These are phyloP conservation scores for Argyrosomus japonicus DNA, from an alignment of 2,113 vertebrate genomes.

Conservation along the genomic window DNA sequence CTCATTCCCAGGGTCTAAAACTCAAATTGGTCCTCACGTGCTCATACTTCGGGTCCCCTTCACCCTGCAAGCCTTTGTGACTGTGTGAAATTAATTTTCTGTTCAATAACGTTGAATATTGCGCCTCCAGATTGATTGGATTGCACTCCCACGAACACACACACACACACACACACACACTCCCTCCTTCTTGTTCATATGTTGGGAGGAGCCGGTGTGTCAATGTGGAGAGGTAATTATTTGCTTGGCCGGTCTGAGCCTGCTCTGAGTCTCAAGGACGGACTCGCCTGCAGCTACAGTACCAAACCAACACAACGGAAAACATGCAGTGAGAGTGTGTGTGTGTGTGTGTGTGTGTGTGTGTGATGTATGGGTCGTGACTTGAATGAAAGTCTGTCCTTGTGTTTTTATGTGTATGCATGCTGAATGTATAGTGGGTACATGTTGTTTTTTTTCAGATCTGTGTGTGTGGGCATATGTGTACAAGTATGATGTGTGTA, in stretches of 20 bases:
- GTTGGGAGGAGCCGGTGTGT: slow-evolving; percentile 44
- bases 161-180: slow-evolving; percentile 9
- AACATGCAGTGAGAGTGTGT: slow-evolving; percentile 23
- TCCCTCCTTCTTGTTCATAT: slow-evolving; percentile 22
- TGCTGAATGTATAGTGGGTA: slow-evolving; percentile 45
- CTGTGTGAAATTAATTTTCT: slow-evolving; percentile 35
- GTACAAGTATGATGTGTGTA: slow-evolving; percentile 28
- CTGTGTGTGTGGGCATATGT: slow-evolving; percentile 17
- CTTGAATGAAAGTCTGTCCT: slow-evolving; percentile 49
- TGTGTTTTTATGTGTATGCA: slow-evolving; percentile 51
- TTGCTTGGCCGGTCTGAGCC: slow-evolving; percentile 75
- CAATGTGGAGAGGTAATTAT: slow-evolving; percentile 75
- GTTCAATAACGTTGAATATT: slow-evolving; percentile 34
- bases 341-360: too few species aligned
- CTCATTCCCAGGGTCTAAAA: neutral
- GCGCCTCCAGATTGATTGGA: slow-evolving; percentile 41
- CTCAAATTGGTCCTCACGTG: neutral
- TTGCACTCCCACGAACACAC: slow-evolving; percentile 1
- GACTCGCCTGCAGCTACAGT: slow-evolving; percentile 54
- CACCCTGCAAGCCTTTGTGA: slow-evolving; percentile 9
- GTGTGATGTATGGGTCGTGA: slow-evolving; percentile 12
- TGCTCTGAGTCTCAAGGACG: slow-evolving; percentile 75
- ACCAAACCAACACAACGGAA: slow-evolving; percentile 47
- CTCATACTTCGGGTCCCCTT: slow-evolving; percentile 16
- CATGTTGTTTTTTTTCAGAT: slow-evolving; percentile 5